These are phyloP conservation scores for Beaufortia kweichowensis DNA, from an alignment of 2,113 vertebrate species.

Conservation along the genomic window DNA sequence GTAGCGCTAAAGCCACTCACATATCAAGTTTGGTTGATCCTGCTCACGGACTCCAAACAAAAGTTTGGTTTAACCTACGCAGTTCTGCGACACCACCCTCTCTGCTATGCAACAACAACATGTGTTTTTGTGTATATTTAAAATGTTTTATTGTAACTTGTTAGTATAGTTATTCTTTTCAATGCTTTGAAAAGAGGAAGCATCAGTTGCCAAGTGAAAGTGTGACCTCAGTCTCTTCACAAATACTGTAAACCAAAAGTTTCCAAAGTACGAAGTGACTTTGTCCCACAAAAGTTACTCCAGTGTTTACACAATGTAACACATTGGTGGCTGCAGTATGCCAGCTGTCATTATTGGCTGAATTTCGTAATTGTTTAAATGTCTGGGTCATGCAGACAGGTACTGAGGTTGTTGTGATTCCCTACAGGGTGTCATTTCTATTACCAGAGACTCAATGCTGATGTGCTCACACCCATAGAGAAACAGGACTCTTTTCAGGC, in stretches of 20 bases:
- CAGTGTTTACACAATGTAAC: too few relatives aligned
- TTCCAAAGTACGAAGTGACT: background rate
- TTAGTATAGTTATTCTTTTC: background rate
- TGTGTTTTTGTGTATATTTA: conserved; percentile 23
- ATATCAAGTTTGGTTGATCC: conserved; percentile 37
- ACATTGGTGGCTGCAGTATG: conserved; percentile 24
- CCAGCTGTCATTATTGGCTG: conserved; percentile 13
- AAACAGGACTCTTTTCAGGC: conserved; percentile 40
- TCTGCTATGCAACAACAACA: conserved; percentile 40
- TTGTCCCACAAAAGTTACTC: background rate
- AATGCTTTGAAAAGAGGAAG: background rate
- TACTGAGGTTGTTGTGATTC: conserved; percentile 62
- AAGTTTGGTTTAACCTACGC: conserved; percentile 44
- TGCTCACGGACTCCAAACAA: conserved; percentile 9
- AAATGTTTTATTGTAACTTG: conserved; percentile 27
- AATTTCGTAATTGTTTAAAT: conserved; percentile 48
- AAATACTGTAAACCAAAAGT: background rate
- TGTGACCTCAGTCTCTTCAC: background rate
- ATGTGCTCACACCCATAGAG: conserved; percentile 52
- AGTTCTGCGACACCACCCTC: conserved; percentile 22
- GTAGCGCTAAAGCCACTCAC: background rate
- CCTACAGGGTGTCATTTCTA: conserved; percentile 58
- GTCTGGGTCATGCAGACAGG: conserved; percentile 56
- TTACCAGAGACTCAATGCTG: conserved; percentile 55
- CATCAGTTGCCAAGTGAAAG: background rate